Conservation (phyloP, 2,113 vertebrate genomes). For the Rhea pennata region DNA sequence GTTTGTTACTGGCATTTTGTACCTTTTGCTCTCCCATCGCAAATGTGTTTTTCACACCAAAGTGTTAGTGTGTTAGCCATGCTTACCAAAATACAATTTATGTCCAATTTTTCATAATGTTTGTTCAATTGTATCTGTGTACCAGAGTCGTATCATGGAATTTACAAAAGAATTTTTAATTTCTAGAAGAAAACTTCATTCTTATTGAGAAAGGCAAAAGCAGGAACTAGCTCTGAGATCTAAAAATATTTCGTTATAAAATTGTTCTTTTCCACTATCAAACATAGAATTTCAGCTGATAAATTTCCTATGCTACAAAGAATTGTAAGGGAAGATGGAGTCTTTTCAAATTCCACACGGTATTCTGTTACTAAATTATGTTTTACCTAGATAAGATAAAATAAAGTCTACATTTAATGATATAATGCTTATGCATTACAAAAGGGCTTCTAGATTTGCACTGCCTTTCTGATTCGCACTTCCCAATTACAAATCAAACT, state of each 20-base stretch:
- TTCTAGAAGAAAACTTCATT: background rate
- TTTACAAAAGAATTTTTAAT: background rate
- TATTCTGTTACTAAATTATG: constrained; percentile 1
- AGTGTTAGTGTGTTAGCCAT: background rate
- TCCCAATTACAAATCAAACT: background rate
- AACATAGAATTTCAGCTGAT: background rate
- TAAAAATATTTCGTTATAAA: background rate
- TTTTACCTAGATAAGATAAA: constrained; percentile 31
- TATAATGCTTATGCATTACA: background rate
- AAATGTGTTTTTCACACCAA: background rate
- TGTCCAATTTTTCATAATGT: background rate
- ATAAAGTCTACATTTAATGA: background rate
- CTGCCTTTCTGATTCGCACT: constrained; percentile 12
- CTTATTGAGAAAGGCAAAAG: background rate
- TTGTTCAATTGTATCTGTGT: background rate
- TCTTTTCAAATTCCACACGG: background rate
- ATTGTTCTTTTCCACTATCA: background rate
- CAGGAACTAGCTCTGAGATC: background rate
- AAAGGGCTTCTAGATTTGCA: background rate
- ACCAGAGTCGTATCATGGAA: background rate
- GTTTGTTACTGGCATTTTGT: background rate
- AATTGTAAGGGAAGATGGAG: background rate
- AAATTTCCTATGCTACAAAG: background rate
- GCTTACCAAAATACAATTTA: background rate
- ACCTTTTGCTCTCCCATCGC: background rate